Evolutionary conservation across 2,888 invertebrate genomes (phyloP).

Genomic region (Erebia palarica): DNA sequence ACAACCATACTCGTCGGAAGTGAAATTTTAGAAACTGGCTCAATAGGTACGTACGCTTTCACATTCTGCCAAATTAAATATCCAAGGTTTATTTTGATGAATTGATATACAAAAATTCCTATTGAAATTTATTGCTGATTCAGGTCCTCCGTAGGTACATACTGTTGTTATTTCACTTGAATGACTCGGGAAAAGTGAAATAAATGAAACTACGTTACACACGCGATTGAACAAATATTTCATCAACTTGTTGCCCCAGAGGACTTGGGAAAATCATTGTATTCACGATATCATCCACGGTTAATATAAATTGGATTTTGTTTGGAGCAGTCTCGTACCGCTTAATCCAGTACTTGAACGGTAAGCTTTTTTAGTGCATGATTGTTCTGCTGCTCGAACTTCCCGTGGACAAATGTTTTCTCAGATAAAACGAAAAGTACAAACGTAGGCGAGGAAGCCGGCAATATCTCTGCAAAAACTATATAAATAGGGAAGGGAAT

Average conservation of each 20-base stretch:
- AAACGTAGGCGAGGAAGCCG: neutral
- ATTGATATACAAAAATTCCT: conserved; percentile 9
- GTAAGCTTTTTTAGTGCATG: conserved; percentile 6
- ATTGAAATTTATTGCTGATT: conserved; percentile 64
- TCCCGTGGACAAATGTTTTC: neutral
- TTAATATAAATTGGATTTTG: conserved; percentile 56
- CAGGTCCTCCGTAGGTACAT: conserved; percentile 59
- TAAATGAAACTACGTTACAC: conserved; percentile 79
- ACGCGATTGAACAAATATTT: conserved; percentile 79
- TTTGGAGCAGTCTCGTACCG: conserved; percentile 32
- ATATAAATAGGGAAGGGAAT: no score
- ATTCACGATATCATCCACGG: conserved; percentile 55
- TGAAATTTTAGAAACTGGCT: neutral
- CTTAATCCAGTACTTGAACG: conserved; percentile 2
- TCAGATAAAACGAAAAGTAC: neutral
- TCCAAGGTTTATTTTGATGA: neutral
- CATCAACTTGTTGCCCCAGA: conserved; percentile 77
- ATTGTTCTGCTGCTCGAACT: neutral
- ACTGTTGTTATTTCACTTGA: conserved; percentile 74
- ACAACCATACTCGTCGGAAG: no score
- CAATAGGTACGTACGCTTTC: neutral
- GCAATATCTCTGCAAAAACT: no score
- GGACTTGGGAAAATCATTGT: conserved; percentile 66
- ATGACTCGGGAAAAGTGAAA: conserved; percentile 75
- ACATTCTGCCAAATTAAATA: neutral